Evolutionary conservation across 2,888 invertebrate genomes (phyloP), one percentile per base, ranked within the genome.

Genomic region (Yponomeuta evonymella): DNA sequence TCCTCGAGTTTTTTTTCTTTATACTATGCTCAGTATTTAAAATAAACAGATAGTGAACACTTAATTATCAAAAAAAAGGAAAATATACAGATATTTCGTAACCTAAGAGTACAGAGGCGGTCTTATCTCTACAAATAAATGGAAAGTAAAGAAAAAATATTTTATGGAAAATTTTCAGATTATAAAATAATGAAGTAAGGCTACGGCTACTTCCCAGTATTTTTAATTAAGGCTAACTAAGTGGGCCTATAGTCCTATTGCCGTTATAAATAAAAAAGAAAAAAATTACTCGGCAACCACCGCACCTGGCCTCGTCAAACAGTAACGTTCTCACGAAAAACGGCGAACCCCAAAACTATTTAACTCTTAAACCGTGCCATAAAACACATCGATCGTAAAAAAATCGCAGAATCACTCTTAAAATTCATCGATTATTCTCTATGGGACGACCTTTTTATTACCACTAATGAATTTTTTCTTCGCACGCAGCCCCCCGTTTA

Each of bases 351-450:
- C 79, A 81, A 84, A 78, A 75, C 69, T 29, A 36, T 79, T 72
- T 74, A 74, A 79, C 77, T 80, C 73, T 77, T 79, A 82, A 86
- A 85, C 81, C 76, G 74, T 75, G 78, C 83, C 86, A 81, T 89
- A 89, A 89, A 89, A 82, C 78, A 72, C 69, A 83, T 83, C 84
- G 87, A 85, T 89, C 88, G 86, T 90, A 90, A 90, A 74, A 73
- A 73, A 83, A 74, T 86, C 73, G 73, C 73, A 74, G 67, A 73
- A 74, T 74, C 73, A 74, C 71, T 72, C 69, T 70, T 67, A 70
- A 74, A 73, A 74, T 73, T 74, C 73, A 72, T 72, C 73, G 70
- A 70, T 70, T 69, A 69, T 62, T 69, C n/a, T 51, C 48, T 48
- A 51, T 65, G 65, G 30, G 83, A 73, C 77, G 84, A 88, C 84